Evolutionary conservation across 2,113 vertebrate species (phyloP).

Genomic region (Crotalus horridus): DNA sequence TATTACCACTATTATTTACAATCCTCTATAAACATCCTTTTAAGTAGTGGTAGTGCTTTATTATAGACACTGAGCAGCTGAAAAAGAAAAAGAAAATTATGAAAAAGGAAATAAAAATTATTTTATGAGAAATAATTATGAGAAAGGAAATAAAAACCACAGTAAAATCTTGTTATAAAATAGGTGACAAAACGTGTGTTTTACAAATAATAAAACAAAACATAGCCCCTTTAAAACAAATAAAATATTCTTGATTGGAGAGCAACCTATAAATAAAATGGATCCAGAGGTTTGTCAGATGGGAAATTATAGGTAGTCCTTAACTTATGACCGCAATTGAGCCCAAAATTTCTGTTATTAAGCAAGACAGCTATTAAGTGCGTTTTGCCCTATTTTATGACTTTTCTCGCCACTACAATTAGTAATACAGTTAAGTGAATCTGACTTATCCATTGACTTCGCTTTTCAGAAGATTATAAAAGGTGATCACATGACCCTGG

Average conservation of each 20-base stretch:
- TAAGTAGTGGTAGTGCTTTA: background rate
- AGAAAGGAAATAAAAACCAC: background rate
- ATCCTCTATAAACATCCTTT: background rate
- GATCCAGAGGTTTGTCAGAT: background rate
- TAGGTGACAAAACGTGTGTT: background rate
- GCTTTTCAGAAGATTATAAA: background rate
- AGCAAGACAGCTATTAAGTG: background rate
- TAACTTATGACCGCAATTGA: background rate
- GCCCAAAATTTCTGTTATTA: background rate
- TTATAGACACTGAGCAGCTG: background rate
- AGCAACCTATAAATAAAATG: background rate
- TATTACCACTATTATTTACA: background rate
- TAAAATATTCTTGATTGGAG: background rate
- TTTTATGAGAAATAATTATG: background rate
- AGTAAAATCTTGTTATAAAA: background rate
- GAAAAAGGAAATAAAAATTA: background rate
- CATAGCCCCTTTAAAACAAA: background rate
- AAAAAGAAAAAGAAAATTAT: background rate
- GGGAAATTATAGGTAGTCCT: background rate
- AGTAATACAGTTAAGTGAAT: background rate
- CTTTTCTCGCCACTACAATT: background rate
- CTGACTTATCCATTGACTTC: background rate
- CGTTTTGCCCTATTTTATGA: background rate
- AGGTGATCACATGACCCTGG: background rate
- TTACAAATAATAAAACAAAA: background rate